These are phyloP conservation scores for Sesamia inferens DNA, from an alignment of 2,888 invertebrate genomes.

Conservation along the genomic window DNA sequence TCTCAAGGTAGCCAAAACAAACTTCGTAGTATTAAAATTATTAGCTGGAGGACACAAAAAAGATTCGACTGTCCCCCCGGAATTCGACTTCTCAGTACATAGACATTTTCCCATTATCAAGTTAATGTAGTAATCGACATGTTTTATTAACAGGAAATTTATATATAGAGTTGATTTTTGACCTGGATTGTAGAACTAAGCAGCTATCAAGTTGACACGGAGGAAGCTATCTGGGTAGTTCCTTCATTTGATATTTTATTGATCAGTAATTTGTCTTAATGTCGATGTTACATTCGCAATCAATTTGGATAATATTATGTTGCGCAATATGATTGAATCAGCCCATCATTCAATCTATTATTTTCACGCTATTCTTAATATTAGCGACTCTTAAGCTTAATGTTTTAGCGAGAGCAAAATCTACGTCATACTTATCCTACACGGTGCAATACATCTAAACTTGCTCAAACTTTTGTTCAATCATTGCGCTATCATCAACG, in stretches of 20 bases:
- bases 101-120: slow-evolving; percentile 98
- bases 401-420: neutral
- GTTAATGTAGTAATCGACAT: slow-evolving; percentile 78
- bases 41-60: slow-evolving; percentile 97
- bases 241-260: slow-evolving; percentile 13
- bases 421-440: neutral
- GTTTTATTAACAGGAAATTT: slow-evolving; percentile 32
- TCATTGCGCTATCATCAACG: neutral
- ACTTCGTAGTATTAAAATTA: slow-evolving; percentile 98
- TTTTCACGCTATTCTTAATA: no score
- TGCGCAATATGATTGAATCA: neutral
- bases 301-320: neutral
- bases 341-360: neutral
- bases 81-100: slow-evolving; percentile 97
- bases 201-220: slow-evolving; percentile 35
- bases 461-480: neutral
- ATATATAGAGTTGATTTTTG: slow-evolving; percentile 24
- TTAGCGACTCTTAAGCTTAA: no score
- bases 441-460: neutral
- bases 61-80: slow-evolving; percentile 95
- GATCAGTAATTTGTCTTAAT: slow-evolving; percentile 1
- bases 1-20: slow-evolving; percentile 97
- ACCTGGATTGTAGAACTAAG: slow-evolving; percentile 32
- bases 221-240: slow-evolving; percentile 17
- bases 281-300: neutral